Base-by-base conservation (phyloP, 2,113 vertebrate genomes). In the Garra rufa region DNA sequence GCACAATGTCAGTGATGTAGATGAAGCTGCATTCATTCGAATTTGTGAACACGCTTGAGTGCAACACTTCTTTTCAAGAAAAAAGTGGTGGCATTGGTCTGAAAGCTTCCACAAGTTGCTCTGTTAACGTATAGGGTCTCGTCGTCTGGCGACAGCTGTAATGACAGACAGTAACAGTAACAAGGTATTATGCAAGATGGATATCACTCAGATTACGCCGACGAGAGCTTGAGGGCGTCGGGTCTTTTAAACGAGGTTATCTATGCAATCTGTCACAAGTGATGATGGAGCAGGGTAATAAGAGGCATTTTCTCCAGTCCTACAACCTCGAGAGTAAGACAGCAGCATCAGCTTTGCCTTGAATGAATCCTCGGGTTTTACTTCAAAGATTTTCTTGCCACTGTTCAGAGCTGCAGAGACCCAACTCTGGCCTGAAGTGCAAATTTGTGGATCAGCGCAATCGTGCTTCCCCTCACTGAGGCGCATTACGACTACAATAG, bases 131-230 rank as follows among this genome's bases (percentile, higher is more conserved):
- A 89, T 63, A 92, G 88, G 28, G 46, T 85, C 86, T 83, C 91
- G 88, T 94, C 63, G 24, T 43, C 48, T 83, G 89, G 87, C 50
- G 21, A 84, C 92, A 41, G 28, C 63, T 93, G 81, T 92, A 90
- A 87, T 89, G 92, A 90, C 94, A 92, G 89, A 24, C 80, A 92
- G 92, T 95, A 93, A 78, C 91, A 92, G 93, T 95, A 93, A 80
- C 91, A 91, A 90, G 91, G 89, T 87, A 86, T 94, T 90, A 84
- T 89, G 92, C 89, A 88, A 92, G 94, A 95, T 77, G 5, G 91
- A 91, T 93, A 94, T 93, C 92, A 91, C 93, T 94, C 91, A 89
- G 80, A 91, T 90, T 91, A 91, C 90, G 89, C 93, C 94, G 91
- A 88, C 92, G 90, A 93, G 90, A 88, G 87, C 89, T 87, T 90